Conservation (phyloP, 2,113 vertebrate genomes). For the Macrotus californicus region DNA sequence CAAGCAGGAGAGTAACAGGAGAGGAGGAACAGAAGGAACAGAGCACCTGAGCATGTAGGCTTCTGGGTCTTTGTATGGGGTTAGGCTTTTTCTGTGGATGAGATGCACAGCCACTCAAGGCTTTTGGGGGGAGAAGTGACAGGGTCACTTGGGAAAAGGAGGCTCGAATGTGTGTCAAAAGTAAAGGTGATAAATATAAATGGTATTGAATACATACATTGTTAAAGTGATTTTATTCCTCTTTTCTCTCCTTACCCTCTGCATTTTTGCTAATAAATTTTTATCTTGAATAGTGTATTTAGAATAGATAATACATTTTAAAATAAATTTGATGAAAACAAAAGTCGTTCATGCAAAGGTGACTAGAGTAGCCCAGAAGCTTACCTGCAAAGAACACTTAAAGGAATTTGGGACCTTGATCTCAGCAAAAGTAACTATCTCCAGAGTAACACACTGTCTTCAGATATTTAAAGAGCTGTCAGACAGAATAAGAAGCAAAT, state of each 20-base stretch:
- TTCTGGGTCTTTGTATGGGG: background rate
- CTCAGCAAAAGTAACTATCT: background rate
- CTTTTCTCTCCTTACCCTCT: background rate
- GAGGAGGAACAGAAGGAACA: background rate
- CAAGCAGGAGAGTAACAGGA: background rate
- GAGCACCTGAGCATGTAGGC: background rate
- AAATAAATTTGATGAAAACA: background rate
- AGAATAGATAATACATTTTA: background rate
- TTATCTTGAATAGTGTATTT: background rate
- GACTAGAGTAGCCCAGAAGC: background rate
- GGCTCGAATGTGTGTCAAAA: background rate
- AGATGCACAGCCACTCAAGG: background rate
- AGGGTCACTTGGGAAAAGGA: background rate
- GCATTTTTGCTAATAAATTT: background rate
- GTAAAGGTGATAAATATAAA: background rate
- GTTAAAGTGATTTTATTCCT: background rate
- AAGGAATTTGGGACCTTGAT: background rate
- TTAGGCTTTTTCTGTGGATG: background rate
- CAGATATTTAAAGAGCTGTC: background rate
- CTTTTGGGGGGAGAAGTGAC: background rate
- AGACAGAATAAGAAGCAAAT: background rate
- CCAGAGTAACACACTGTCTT: background rate
- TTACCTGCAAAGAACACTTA: background rate
- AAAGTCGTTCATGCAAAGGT: background rate
- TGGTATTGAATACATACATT: background rate